Evolutionary conservation across 2,797 vertebrate genomes (phyloP).

Genomic region (Neosilurus mollespiculum): DNA sequence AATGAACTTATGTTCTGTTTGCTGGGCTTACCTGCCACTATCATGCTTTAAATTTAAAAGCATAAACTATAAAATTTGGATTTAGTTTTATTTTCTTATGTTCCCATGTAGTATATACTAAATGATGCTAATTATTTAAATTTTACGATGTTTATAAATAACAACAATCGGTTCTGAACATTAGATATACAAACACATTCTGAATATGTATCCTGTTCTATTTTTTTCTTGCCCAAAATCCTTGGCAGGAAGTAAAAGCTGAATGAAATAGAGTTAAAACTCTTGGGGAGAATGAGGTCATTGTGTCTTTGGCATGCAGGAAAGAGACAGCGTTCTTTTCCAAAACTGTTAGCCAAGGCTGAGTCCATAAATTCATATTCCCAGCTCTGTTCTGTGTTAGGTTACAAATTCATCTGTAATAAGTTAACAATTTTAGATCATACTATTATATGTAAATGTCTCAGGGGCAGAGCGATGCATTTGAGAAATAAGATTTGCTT

Average conservation of each 20-base stretch:
- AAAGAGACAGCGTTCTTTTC: not conserved
- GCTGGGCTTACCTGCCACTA: no score
- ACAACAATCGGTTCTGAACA: not conserved
- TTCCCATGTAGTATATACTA: no score
- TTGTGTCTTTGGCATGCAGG: not conserved
- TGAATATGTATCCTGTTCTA: not conserved
- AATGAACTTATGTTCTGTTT: no score
- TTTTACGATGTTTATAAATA: no score
- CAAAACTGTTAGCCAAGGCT: not conserved
- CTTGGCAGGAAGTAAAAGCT: not conserved
- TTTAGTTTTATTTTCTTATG: no score
- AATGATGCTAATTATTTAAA: no score
- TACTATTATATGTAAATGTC: not conserved
- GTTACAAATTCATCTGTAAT: not conserved
- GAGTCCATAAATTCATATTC: not conserved
- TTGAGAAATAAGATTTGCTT: not conserved
- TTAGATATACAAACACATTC: not conserved
- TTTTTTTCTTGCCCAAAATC: not conserved
- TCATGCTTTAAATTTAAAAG: no score
- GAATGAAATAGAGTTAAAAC: not conserved
- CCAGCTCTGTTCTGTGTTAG: not conserved
- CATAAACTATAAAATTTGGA: no score
- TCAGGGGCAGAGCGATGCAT: not conserved
- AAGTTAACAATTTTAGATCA: constrained; percentile 10
- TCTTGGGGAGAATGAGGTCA: not conserved